phyloP scores from a whole-genome alignment of 2,797 vertebrate species.

The Sarcoramphus papa region DNA sequence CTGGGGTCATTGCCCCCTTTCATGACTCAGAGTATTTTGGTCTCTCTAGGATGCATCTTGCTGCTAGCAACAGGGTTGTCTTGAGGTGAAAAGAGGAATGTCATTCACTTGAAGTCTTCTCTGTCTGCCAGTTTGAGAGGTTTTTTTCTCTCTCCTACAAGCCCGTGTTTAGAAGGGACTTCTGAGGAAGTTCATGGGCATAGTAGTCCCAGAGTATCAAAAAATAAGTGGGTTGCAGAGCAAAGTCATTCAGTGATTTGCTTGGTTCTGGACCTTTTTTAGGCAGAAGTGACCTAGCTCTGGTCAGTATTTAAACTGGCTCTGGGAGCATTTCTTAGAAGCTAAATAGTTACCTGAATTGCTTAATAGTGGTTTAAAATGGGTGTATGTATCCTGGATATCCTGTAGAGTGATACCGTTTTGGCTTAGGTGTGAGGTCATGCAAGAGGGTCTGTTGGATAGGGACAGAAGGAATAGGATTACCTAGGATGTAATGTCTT shows the following conservation, averaged over 20 bases:
- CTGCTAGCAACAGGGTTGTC: background rate
- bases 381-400: background rate
- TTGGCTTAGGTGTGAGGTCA: background rate
- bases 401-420: background rate
- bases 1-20: background rate
- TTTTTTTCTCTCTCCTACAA: background rate
- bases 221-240: background rate
- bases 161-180: background rate
- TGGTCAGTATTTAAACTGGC: background rate
- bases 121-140: background rate
- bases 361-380: background rate
- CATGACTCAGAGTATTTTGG: accelerated
- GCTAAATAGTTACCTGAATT: background rate
- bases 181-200: background rate
- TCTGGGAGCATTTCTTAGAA: background rate
- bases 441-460: background rate
- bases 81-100: background rate
- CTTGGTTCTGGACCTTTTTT: background rate
- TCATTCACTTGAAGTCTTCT: background rate
- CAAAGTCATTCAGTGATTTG: background rate
- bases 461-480: background rate
- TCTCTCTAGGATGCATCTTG: background rate
- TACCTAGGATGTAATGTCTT: background rate
- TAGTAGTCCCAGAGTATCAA: background rate
- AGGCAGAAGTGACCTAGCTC: background rate